Base-by-base conservation (phyloP, 2,113 vertebrate species). In the Cyphomyrus plagiostoma region DNA sequence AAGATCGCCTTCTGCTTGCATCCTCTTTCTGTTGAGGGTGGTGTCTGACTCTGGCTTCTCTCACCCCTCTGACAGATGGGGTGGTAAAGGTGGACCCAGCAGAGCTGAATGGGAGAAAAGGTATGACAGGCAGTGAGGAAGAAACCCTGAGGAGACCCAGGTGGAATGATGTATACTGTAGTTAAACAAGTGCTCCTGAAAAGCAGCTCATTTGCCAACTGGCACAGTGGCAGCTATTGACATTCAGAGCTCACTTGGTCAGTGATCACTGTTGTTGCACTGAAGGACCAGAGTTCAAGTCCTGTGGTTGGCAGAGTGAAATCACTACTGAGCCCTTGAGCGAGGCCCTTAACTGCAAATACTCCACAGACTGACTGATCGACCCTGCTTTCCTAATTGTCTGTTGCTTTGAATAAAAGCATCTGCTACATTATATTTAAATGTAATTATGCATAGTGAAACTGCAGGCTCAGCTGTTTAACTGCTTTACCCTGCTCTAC, bases 21-120 rank as follows among this genome's bases (percentile, higher is more conserved):
- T 46, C 83, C 48, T 85, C 45, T 77, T 77, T 85, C 45, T 15
- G 35, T 77, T 77, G 74, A 35, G 35, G 13, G 23, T 10, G 46
- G 23, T 74, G 42, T 90, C 62, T 83, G 52, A 46, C 23, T 80
- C 35, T 87, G 49, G n/a, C 45, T 45, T 87, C 30, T 85, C 21
- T 82, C 48, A n/a, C 77, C 50, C 87, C 7, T 45, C 91, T 90
- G 91, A 58, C 91, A 99, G 97, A 98, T 92, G 97, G 97, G 0
- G 90, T 97, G 42, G 91, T 98, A 46, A 95, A 98, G 92, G 92
- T 98, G 0, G 97, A 98, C 89, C 96, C 97, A 0, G 94, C 97
- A 83, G 96, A 95, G 87, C 94, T 98, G 8, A 90, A 97, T 62
- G 96, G 96, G 91, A 96, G 92, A 91, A 98, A 98, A 96, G 97